phyloP scores from a whole-genome alignment of 64 coral and sea anemone genomes.

The Actinia equina region DNA sequence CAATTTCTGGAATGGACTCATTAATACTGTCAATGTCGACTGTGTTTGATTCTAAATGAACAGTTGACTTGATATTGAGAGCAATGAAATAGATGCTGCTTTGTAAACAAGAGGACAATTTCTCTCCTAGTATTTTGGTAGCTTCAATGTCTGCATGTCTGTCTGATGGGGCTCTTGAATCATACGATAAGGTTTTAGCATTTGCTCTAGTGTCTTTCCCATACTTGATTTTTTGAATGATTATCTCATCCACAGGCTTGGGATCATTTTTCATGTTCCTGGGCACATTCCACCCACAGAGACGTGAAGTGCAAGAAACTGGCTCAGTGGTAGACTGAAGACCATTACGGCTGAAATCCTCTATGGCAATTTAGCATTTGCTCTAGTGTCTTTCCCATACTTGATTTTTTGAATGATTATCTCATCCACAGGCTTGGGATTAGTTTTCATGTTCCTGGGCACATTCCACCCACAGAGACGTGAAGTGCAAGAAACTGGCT shows the following conservation, averaged over 20 bases:
- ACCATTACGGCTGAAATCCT: constrained; percentile 53
- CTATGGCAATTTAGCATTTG: constrained; percentile 54
- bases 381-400: constrained; percentile 3
- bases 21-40: constrained; percentile 37
- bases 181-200: constrained; percentile 29
- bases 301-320: constrained; percentile 42
- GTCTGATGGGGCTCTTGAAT: no score
- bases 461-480: constrained; percentile 61
- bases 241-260: constrained; percentile 42
- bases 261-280: constrained; percentile 48
- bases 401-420: constrained; percentile 44
- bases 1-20: constrained; percentile 14
- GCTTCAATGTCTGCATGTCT: no score
- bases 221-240: constrained; percentile 44
- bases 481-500: constrained; percentile 53
- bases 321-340: constrained; percentile 35
- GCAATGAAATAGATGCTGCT: no score
- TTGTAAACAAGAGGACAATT: no score
- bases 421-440: constrained; percentile 47
- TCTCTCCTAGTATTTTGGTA: no score
- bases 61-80: constrained; percentile 18
- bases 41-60: not conserved
- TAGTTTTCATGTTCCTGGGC: constrained; percentile 44
- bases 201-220: not conserved
- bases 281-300: constrained; percentile 66